A percentile compares a stretch with the other conserved stretches of the same genome.
Conservation (phyloP, 2,797 vertebrate genomes). For the Agapornis canus region DNA sequence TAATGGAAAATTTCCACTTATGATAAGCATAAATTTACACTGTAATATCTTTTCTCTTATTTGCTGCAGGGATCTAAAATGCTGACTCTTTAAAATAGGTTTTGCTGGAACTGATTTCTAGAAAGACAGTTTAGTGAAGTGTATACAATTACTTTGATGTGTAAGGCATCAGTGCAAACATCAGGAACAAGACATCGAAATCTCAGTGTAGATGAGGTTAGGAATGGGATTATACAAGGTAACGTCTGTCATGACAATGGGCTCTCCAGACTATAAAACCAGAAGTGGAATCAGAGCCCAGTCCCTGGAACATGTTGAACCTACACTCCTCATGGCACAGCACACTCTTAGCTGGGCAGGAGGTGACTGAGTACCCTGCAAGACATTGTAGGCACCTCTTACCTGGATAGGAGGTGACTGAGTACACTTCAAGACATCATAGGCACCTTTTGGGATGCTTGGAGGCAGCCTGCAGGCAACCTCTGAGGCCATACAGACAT, state of each 20-base stretch:
- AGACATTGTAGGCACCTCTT: neutral
- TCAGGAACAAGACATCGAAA: neutral
- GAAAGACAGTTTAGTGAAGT: neutral
- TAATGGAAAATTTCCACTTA: neutral
- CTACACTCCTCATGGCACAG: rapidly evolving
- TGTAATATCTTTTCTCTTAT: neutral
- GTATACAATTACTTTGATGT: rapidly evolving
- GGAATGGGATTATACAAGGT: neutral
- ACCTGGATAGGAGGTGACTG: neutral
- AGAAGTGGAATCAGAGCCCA: neutral
- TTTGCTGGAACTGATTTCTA: neutral
- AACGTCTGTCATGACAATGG: rapidly evolving
- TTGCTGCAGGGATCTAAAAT: neutral
- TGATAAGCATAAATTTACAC: neutral
- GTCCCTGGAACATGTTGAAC: neutral
- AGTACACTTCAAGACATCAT: neutral
- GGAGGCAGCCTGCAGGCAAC: neutral
- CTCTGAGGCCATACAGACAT: neutral
- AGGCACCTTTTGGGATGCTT: neutral
- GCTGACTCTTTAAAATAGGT: neutral
- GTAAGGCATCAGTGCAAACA: neutral
- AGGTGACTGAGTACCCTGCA: neutral
- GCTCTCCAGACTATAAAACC: neutral
- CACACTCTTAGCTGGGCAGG: neutral
- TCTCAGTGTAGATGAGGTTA: neutral